These are phyloP conservation scores for Drosophila vallismaia DNA, from an alignment of 2,888 invertebrate genomes.

Conservation along the genomic window DNA sequence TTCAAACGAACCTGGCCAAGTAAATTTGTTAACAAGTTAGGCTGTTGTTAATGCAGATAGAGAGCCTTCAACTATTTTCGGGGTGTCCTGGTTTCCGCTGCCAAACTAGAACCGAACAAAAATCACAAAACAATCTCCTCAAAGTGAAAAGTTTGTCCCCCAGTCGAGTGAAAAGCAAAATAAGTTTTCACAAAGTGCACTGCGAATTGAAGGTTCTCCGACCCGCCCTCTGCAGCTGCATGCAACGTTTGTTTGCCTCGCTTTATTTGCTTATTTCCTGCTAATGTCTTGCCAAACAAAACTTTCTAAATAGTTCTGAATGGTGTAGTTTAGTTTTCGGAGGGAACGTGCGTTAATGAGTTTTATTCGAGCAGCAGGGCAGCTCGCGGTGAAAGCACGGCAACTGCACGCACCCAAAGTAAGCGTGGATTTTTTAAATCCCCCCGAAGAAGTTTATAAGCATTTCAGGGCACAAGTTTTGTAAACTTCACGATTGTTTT, in stretches of 20 bases:
- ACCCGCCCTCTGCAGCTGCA: conserved; percentile 15
- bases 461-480: neutral
- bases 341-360: conserved; percentile 62
- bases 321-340: conserved; percentile 31
- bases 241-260: conserved; percentile 31
- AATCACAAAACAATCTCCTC: conserved; percentile 38
- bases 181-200: conserved; percentile 52
- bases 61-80: conserved; percentile 9
- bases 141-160: conserved; percentile 39
- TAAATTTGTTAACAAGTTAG: conserved; percentile 31
- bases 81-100: conserved; percentile 4
- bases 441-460: conserved; percentile 23
- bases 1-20: conserved; percentile 20
- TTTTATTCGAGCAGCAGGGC: conserved; percentile 40
- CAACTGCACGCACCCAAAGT: conserved; percentile 30
- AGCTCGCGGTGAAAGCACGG: conserved; percentile 27
- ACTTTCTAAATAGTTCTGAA: conserved; percentile 50
- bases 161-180: conserved; percentile 19
- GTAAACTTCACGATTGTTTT: conserved; percentile 29
- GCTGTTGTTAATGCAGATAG: neutral
- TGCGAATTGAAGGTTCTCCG: conserved; percentile 39
- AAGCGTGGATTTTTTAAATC: conserved; percentile 32
- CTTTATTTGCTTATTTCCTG: conserved; percentile 62
- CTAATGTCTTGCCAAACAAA: conserved; percentile 62
- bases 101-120: conserved; percentile 25